Percentiles rank a stretch among this genome's conserved stretches.
Conservation (phyloP, 2,888 invertebrate species). For the Apamea sordens region DNA sequence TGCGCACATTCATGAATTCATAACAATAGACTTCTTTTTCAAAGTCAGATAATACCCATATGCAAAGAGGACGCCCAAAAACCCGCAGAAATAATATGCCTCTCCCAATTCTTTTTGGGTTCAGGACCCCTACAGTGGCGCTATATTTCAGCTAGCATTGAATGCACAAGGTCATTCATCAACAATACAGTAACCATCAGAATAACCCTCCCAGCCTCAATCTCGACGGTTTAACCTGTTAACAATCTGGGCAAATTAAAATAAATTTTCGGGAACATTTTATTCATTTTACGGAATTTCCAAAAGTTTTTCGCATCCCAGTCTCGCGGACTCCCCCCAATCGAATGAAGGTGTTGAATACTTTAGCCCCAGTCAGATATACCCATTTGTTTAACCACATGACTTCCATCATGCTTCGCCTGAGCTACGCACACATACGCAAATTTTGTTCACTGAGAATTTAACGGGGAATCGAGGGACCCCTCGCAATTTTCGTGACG, state of each 20-base stretch:
- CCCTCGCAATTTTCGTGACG: slow-evolving; percentile 5
- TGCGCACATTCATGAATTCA: neutral
- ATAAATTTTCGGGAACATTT: neutral
- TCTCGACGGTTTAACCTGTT: neutral
- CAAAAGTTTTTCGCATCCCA: slow-evolving; percentile 15
- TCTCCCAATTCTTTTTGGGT: neutral
- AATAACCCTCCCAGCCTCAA: neutral
- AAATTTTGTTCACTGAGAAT: neutral
- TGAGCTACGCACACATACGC: slow-evolving; percentile 38
- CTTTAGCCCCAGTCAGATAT: slow-evolving; percentile 49
- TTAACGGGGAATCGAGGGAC: neutral
- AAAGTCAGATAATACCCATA: neutral
- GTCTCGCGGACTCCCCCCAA: slow-evolving; percentile 35
- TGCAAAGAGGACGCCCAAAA: neutral
- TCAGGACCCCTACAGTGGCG: neutral
- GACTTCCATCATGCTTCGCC: neutral
- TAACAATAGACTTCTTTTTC: neutral
- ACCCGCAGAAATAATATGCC: neutral
- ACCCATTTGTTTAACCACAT: neutral
- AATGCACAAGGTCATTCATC: neutral
- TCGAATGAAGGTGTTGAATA: slow-evolving; percentile 70
- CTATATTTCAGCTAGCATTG: neutral
- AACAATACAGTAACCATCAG: neutral
- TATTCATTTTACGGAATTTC: slow-evolving; percentile 20
- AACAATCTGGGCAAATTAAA: neutral